Conservation (phyloP, 2,797 vertebrate genomes). For the Sebastiscus tertius region DNA sequence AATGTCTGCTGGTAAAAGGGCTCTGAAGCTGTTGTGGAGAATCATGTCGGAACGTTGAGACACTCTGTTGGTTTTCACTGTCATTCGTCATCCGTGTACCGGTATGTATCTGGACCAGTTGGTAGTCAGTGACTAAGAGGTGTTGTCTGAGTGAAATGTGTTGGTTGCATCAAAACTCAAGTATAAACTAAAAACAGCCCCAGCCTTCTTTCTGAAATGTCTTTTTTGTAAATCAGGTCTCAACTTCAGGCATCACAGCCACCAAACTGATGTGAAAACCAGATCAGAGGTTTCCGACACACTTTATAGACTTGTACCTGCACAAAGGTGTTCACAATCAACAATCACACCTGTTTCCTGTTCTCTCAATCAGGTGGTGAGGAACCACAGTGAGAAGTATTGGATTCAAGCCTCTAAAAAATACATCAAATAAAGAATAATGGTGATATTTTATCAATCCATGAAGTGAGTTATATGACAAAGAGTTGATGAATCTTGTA, state of each 20-base stretch:
- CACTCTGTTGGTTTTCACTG: no score
- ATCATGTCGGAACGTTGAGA: no score
- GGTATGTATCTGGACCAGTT: no score
- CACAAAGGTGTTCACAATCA: neutral
- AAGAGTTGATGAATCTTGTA: neutral
- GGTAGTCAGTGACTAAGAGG: no score
- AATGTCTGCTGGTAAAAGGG: no score
- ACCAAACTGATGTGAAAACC: neutral
- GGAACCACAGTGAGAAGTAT: neutral
- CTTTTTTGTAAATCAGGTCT: neutral
- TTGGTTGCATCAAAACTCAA: neutral
- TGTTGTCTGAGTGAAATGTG: no score
- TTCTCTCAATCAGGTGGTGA: neutral
- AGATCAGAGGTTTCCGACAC: neutral
- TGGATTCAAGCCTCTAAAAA: neutral
- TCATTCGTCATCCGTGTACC: no score
- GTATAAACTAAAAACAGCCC: neutral
- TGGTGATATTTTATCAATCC: neutral
- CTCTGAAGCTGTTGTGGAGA: no score
- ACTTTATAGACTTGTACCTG: neutral
- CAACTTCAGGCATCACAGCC: no score
- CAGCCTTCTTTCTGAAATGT: neutral
- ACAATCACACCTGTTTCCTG: neutral
- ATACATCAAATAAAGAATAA: neutral
- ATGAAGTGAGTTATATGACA: neutral